A percentile compares a stretch with the other conserved stretches of the same genome.
phyloP scores from a whole-genome alignment of 2,888 invertebrate genomes.

The Selenia dentaria region DNA sequence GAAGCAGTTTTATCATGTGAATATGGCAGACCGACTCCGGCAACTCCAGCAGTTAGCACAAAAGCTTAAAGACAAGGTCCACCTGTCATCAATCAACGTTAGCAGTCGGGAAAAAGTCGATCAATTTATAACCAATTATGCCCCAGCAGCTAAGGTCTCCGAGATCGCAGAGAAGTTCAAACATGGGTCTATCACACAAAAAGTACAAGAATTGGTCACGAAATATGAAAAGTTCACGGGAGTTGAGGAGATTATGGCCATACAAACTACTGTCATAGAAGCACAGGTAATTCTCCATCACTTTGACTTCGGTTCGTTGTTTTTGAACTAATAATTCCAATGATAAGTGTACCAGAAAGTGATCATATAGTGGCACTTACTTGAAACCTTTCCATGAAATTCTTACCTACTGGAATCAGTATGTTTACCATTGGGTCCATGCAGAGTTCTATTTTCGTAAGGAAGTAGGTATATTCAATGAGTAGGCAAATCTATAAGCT shows the following conservation, averaged over 20 bases:
- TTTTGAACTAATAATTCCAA: neutral
- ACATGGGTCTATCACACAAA: conserved; percentile 56
- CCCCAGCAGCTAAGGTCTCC: conserved; percentile 59
- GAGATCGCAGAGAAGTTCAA: conserved; percentile 72
- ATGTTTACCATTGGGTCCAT: neutral
- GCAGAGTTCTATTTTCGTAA: conserved; percentile 13
- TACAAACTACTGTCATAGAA: conserved; percentile 89
- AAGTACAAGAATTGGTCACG: conserved; percentile 76
- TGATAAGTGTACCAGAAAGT: no score
- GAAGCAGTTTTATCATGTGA: conserved; percentile 59
- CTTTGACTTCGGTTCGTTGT: no score
- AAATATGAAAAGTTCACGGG: conserved; percentile 91
- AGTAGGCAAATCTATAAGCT: conserved; percentile 1
- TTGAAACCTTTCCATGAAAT: no score
- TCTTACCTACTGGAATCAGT: no score
- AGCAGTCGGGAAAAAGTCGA: conserved; percentile 66
- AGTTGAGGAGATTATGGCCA: conserved; percentile 89
- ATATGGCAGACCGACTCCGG: conserved; percentile 72
- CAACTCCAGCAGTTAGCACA: conserved; percentile 53
- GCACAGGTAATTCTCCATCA: conserved; percentile 86
- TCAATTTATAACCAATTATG: conserved; percentile 65
- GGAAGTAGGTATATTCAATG: neutral
- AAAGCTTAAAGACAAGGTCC: conserved; percentile 65
- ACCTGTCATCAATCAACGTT: conserved; percentile 51
- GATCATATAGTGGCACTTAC: no score